Evolutionary conservation across 2,113 vertebrate genomes (phyloP).

Genomic region (Austrofundulus limnaeus): DNA sequence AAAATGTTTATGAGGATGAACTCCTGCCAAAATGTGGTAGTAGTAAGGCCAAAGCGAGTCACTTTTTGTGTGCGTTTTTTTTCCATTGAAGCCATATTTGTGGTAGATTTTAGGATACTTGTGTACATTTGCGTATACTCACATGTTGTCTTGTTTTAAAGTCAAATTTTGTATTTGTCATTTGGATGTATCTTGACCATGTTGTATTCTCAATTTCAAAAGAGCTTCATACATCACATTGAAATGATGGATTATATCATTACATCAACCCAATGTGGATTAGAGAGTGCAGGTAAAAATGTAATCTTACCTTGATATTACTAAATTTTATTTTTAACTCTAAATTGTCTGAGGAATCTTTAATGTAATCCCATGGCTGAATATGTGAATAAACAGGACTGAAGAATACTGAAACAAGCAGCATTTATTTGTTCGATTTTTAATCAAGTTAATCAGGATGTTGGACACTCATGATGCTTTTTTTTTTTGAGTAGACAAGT

Average conservation of each 20-base stretch:
- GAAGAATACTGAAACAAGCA: too few species aligned
- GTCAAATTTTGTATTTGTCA: constrained; percentile 15
- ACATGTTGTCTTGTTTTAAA: constrained; percentile 9
- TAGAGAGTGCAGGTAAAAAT: not conserved
- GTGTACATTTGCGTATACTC: not conserved
- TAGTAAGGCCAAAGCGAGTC: constrained; percentile 4
- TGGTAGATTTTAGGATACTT: constrained; percentile 1
- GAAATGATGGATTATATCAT: not conserved
- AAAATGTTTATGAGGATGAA: not conserved
- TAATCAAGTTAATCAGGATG: too few species aligned
- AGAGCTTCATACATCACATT: constrained; percentile 8
- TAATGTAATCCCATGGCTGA: not conserved
- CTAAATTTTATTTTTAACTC: not conserved
- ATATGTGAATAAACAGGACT: not conserved
- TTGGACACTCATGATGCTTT: too few species aligned
- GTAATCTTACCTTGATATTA: not conserved
- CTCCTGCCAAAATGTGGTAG: constrained; percentile 4
- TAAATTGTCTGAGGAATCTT: not conserved
- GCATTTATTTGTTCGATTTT: too few species aligned
- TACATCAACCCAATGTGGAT: not conserved
- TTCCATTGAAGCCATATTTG: not conserved
- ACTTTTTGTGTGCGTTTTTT: not conserved
- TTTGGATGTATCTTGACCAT: constrained; percentile 17
- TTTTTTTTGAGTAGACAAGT: too few species aligned
- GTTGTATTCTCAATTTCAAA: constrained; percentile 1